phyloP scores from a whole-genome alignment of 2,888 invertebrate genomes.

The Poecilus cupreus region DNA sequence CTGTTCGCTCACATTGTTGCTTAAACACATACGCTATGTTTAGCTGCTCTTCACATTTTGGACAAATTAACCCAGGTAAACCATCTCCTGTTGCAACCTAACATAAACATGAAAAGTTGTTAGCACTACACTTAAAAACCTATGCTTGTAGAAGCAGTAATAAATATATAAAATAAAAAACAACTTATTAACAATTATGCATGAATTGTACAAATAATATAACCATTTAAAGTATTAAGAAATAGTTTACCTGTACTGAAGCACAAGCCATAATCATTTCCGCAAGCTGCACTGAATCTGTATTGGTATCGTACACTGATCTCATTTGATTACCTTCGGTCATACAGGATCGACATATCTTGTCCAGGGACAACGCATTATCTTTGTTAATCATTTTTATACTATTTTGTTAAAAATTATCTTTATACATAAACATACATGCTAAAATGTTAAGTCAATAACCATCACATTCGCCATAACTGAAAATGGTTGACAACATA shows the following conservation, averaged over 20 bases:
- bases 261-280: constrained; percentile 72
- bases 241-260: constrained; percentile 68
- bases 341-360: constrained; percentile 72
- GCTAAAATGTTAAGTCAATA: constrained; percentile 55
- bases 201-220: not conserved
- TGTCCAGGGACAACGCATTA: constrained; percentile 68
- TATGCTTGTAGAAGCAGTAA: not conserved
- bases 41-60: constrained; percentile 69
- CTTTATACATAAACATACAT: constrained; percentile 35
- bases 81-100: constrained; percentile 70
- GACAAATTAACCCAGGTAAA: constrained; percentile 69
- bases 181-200: too few species aligned
- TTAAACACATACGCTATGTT: constrained; percentile 70
- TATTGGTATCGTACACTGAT: constrained; percentile 70
- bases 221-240: not conserved
- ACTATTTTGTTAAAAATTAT: constrained; percentile 10
- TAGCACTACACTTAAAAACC: not conserved
- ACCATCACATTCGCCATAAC: constrained; percentile 55
- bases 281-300: constrained; percentile 68
- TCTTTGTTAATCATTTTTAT: constrained; percentile 59
- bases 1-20: constrained; percentile 71
- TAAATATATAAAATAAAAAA: not conserved
- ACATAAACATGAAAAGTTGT: constrained; percentile 50
- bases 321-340: constrained; percentile 68
- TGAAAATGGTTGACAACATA: constrained; percentile 58